phyloP scores from a whole-genome alignment of 2,113 vertebrate species.

The Conger conger region DNA sequence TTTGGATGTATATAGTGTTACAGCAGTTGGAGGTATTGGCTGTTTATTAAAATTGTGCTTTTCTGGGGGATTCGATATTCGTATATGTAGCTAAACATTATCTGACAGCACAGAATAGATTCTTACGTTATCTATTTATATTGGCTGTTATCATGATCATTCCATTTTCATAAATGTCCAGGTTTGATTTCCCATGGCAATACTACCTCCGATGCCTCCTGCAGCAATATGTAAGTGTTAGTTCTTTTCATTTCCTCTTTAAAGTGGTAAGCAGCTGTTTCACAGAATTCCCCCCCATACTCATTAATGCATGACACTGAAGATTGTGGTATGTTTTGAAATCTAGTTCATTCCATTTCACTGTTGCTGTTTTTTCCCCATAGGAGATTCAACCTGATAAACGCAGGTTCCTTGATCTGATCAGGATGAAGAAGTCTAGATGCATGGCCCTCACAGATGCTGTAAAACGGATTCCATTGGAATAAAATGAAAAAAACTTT shows the following conservation, averaged over 20 bases:
- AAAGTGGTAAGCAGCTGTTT: neutral
- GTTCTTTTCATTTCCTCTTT: neutral
- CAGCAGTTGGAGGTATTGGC: no score
- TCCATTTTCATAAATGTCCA: neutral
- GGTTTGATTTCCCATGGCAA: conserved; percentile 19
- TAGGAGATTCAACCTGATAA: conserved; percentile 4
- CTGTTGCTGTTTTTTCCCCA: neutral
- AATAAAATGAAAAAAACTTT: neutral
- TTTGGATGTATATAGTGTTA: neutral
- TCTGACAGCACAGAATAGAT: neutral
- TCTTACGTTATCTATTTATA: neutral
- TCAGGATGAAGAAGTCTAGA: neutral
- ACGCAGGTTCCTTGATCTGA: conserved; percentile 6
- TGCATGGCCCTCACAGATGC: neutral
- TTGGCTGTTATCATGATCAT: neutral
- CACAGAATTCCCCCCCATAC: no score
- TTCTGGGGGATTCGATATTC: neutral
- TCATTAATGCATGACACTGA: neutral
- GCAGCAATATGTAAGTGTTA: conserved; percentile 12
- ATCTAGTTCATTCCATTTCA: neutral
- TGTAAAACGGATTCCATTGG: neutral
- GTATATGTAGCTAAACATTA: neutral
- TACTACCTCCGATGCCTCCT: conserved; percentile 9
- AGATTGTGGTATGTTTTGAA: neutral
- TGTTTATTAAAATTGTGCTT: neutral